Conservation (phyloP, 1,140 invertebrate species). For the Drosophila busckii region DNA sequence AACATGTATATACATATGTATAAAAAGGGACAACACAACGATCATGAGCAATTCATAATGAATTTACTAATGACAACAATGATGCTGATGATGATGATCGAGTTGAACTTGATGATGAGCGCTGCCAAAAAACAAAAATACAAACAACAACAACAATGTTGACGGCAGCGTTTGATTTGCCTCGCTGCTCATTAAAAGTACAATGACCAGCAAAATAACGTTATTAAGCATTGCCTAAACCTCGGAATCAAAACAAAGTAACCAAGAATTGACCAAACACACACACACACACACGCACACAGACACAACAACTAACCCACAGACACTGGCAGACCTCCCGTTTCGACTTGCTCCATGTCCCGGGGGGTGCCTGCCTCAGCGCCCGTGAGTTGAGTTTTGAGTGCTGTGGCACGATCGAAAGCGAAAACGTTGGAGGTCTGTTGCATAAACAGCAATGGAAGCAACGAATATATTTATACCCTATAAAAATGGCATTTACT, state of each 20-base stretch:
- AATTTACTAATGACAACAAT: constrained; percentile 4
- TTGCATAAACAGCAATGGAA: constrained; percentile 42
- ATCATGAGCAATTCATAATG: constrained; percentile 26
- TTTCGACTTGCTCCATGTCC: background rate
- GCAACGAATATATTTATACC: too few species aligned
- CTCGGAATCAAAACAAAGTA: constrained; percentile 69
- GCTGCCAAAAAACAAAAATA: constrained; percentile 2
- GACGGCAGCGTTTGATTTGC: constrained; percentile 59
- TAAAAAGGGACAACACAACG: constrained; percentile 43
- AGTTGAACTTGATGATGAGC: constrained; percentile 12
- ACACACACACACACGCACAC: constrained; percentile 16
- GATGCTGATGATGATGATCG: constrained; percentile 17
- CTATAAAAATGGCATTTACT: too few species aligned
- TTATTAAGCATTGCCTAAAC: constrained; percentile 62
- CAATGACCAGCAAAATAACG: constrained; percentile 77
- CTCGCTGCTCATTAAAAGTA: constrained; percentile 71
- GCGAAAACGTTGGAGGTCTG: constrained; percentile 67
- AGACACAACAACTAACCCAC: background rate
- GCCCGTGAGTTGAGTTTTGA: too few species aligned
- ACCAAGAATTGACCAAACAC: constrained; percentile 51
- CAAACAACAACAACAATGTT: constrained; percentile 20
- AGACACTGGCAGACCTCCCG: constrained; percentile 3
- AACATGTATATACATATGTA: too few species aligned
- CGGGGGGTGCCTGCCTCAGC: too few species aligned
- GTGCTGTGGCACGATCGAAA: constrained; percentile 47